These are phyloP conservation scores for Danaus chrysippus DNA, from an alignment of 2,888 invertebrate species.

Conservation along the genomic window DNA sequence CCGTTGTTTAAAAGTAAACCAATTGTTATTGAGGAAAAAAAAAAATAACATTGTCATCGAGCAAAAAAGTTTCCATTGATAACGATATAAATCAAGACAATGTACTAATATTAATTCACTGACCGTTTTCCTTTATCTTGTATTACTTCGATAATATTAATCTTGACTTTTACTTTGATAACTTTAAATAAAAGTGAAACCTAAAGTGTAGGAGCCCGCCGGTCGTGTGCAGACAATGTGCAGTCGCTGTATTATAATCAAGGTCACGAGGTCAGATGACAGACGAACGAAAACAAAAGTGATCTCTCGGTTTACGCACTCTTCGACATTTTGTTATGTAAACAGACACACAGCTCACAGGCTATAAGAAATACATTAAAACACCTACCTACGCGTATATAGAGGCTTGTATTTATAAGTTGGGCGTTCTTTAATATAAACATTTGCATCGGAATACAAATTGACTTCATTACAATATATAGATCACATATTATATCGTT, in stretches of 20 bases:
- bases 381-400: background rate
- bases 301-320: slow-evolving; percentile 54
- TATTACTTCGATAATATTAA: slow-evolving; percentile 32
- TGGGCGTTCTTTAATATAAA: background rate
- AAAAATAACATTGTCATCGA: background rate
- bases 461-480: background rate
- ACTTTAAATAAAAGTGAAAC: slow-evolving; percentile 64
- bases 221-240: slow-evolving; percentile 54
- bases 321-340: slow-evolving; percentile 37
- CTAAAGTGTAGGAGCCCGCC: slow-evolving; percentile 52
- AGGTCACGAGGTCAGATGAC: slow-evolving; percentile 49
- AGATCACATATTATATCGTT: background rate
- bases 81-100: no score
- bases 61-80: background rate
- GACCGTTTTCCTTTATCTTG: no score
- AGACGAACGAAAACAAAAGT: slow-evolving; percentile 69
- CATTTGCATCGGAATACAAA: background rate
- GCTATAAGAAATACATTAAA: slow-evolving; percentile 6
- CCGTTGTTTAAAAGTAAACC: background rate
- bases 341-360: slow-evolving; percentile 22
- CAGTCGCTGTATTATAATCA: slow-evolving; percentile 53
- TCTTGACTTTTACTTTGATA: slow-evolving; percentile 62
- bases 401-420: background rate
- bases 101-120: no score
- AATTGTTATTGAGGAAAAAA: no score